Base-by-base conservation (phyloP, 2,113 vertebrate genomes). In the Cochlearius cochlearius region DNA sequence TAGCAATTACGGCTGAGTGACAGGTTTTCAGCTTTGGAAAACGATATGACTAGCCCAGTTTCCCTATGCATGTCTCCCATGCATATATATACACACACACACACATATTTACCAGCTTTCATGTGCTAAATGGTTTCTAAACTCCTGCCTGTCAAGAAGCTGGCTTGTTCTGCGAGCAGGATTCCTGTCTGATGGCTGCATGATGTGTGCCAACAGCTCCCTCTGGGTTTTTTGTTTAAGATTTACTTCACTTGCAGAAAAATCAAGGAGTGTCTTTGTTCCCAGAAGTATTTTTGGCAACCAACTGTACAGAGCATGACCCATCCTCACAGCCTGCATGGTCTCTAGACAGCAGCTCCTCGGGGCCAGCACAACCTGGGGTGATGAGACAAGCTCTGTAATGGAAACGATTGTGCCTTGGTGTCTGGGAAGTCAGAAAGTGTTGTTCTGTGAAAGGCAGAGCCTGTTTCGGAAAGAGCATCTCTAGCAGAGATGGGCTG, bases 181-280 rank as follows among this genome's bases (percentile, higher is more conserved):
- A 88, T 80, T 91, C 72, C 47, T 91, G 86, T 75, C 63, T 92
- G 72, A 87, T 95, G 91, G 58, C 86, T 75, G 60, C 16, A 1
- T 47, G 58, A 14, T 73, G 58, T 58, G 58, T 96, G 96, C 88
- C 81, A 97, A 90, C 80, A 97, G 72, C 88, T 97, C 91, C 81
- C 92, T 96, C 91, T 96, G 86, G 86, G 71, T 47, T 96, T 96
- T 95, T 92, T 55, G 80, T 85, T 79, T 81, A 56, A 95, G 74
- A 94, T 87, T 91, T 72, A 86, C 94, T 94, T 77, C 58, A 23
- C 26, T 34, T 26, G 12, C 63, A 53, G 67, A 53, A 15, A 32
- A 56, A n/a, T 34, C 82, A 76, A 78, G 74, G 63, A 49, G 43
- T 0, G 11, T 68, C 66, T 92, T 92, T 95, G 89, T 89, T 95